phyloP scores from a whole-genome alignment of 92 coral and sea anemone species.

The Micromussa lordhowensis region DNA sequence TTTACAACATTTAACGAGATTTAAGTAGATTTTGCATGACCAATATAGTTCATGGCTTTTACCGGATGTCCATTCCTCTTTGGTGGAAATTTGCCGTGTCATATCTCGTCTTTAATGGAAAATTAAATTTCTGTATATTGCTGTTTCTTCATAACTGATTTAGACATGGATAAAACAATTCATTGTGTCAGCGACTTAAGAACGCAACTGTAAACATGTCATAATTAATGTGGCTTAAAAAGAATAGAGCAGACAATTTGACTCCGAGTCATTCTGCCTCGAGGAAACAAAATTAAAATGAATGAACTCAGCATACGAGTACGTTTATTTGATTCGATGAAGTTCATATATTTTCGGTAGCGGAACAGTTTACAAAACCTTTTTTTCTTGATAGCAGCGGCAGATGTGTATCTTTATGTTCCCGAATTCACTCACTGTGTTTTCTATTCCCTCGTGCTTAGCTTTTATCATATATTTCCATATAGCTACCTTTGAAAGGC shows the following conservation, averaged over 20 bases:
- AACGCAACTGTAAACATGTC: conserved; percentile 43
- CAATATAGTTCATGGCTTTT: conserved; percentile 3
- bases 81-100: conserved; percentile 19
- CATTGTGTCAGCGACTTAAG: conserved; percentile 23
- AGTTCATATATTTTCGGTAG: background rate
- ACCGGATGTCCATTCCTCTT: conserved; percentile 43
- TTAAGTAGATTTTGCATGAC: conserved; percentile 25
- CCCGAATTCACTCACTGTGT: background rate
- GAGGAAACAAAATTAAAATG: conserved; percentile 41
- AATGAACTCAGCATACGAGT: conserved; percentile 20
- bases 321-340: conserved; percentile 11
- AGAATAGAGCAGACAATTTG: conserved; percentile 44
- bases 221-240: conserved; percentile 34
- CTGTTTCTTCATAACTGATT: conserved; percentile 48
- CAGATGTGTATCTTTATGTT: background rate
- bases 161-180: conserved; percentile 35
- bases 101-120: conserved; percentile 30
- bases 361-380: background rate
- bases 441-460: conserved; percentile 7
- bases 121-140: conserved; percentile 29
- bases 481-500: conserved; percentile 21
- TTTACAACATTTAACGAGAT: conserved; percentile 11
- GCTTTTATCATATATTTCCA: conserved; percentile 19
- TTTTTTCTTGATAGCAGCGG: background rate
- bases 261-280: conserved; percentile 44